phyloP scores from a whole-genome alignment of 2,113 vertebrate genomes.

The Hemicordylus capensis region DNA sequence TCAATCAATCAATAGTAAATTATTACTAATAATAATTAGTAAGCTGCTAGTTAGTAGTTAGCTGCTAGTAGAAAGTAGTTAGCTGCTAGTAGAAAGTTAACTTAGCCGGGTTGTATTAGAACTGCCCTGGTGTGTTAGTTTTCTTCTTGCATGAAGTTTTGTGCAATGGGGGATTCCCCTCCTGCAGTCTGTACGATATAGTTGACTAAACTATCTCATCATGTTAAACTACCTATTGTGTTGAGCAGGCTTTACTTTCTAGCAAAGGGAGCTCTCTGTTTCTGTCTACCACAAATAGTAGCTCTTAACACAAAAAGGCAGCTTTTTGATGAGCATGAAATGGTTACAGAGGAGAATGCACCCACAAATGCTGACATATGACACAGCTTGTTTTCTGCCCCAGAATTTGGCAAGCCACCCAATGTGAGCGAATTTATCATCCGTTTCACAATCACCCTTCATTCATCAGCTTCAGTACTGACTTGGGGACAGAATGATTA shows the following conservation, averaged over 20 bases:
- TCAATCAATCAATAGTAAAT: no score
- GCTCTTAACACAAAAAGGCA: conserved; percentile 11
- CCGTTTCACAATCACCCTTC: conserved; percentile 61
- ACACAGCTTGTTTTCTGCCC: conserved; percentile 43
- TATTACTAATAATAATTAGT: no score
- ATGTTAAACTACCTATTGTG: not conserved
- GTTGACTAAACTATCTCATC: not conserved
- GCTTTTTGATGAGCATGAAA: conserved; percentile 28
- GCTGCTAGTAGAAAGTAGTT: not conserved
- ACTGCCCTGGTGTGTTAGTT: not conserved
- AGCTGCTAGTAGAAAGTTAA: not conserved
- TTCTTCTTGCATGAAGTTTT: not conserved
- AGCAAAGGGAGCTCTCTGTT: conserved; percentile 4
- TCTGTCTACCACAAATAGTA: not conserved
- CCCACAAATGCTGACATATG: conserved; percentile 39
- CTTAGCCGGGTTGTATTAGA: not conserved
- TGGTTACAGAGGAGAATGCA: conserved; percentile 31
- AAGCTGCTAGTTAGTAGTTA: no score
- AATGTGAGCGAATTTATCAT: conserved; percentile 58
- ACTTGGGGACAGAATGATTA: conserved; percentile 52
- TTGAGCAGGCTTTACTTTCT: not conserved
- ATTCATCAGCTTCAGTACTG: conserved; percentile 47
- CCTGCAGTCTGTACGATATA: not conserved
- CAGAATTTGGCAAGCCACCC: conserved; percentile 54
- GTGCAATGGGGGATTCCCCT: not conserved